A percentile compares a stretch with the other conserved stretches of the same genome.
Conservation (phyloP, 2,113 vertebrate genomes). For the Artemisiospiza belli region DNA sequence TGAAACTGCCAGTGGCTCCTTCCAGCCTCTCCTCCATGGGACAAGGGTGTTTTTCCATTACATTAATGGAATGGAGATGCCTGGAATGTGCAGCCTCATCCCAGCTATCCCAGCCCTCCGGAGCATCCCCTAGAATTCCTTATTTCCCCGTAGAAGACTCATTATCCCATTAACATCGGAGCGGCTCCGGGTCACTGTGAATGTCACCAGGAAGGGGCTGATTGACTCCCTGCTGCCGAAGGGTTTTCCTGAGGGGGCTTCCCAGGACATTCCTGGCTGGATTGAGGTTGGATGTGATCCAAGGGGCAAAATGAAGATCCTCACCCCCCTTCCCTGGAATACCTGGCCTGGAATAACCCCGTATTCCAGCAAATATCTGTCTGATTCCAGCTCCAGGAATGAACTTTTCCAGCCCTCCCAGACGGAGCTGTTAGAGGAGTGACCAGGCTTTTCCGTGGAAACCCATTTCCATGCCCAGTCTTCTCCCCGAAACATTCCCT, state of each 20-base stretch:
- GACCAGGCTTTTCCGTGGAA: not conserved
- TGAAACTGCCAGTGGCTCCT: not conserved
- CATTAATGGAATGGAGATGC: not conserved
- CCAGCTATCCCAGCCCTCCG: not conserved
- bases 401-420: not conserved
- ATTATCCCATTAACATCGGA: not conserved
- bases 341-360: accelerated
- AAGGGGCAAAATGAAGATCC: not conserved
- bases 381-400: not conserved
- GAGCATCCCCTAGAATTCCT: not conserved
- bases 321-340: not conserved
- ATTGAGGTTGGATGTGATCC: not conserved
- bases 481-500: accelerated
- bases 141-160: not conserved
- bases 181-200: not conserved
- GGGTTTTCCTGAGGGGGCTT: not conserved
- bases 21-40: not conserved
- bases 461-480: not conserved
- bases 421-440: accelerated
- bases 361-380: not conserved
- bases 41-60: not conserved
- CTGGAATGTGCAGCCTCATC: not conserved
- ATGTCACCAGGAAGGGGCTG: not conserved
- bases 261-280: too few relatives aligned
- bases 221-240: not conserved